These are phyloP conservation scores for Lordiphosa mommai DNA, from an alignment of 1,140 invertebrate species.

Conservation along the genomic window DNA sequence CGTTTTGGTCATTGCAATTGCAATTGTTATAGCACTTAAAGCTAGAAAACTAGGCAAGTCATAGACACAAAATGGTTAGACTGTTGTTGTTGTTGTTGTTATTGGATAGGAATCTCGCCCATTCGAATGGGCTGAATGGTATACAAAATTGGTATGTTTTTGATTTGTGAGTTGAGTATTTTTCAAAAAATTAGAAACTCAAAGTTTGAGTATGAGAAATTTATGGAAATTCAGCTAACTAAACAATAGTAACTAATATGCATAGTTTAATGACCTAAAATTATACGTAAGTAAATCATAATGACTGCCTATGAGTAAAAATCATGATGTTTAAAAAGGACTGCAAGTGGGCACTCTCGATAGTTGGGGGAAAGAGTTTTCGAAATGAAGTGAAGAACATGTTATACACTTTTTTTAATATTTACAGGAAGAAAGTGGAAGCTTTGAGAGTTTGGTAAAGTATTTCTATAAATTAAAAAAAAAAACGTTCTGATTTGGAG, in stretches of 20 bases:
- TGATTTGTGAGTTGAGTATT: slow-evolving; percentile 41
- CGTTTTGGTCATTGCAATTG: slow-evolving; percentile 42
- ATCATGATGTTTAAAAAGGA: slow-evolving; percentile 7
- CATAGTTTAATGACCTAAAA: slow-evolving; percentile 15
- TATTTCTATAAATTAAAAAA: no score
- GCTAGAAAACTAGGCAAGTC: slow-evolving; percentile 3
- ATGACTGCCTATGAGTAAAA: slow-evolving; percentile 57
- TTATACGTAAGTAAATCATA: slow-evolving; percentile 29
- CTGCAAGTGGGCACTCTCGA: not conserved
- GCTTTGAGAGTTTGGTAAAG: no score
- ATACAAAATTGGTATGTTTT: slow-evolving; percentile 22
- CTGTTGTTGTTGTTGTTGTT: not conserved
- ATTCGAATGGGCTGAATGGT: slow-evolving; percentile 11
- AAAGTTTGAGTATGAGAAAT: slow-evolving; percentile 9
- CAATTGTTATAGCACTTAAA: slow-evolving; percentile 29
- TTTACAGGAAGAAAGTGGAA: no score
- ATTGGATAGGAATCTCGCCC: slow-evolving; percentile 8
- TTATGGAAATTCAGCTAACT: slow-evolving; percentile 42
- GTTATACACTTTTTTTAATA: no score
- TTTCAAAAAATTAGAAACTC: slow-evolving; percentile 1
- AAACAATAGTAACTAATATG: slow-evolving; percentile 26
- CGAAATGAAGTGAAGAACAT: no score
- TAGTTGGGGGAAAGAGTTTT: not conserved
- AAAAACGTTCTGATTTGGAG: no score
- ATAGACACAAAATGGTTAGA: slow-evolving; percentile 22